Conservation (phyloP, 1,140 invertebrate species). For the Drosophila orena region DNA sequence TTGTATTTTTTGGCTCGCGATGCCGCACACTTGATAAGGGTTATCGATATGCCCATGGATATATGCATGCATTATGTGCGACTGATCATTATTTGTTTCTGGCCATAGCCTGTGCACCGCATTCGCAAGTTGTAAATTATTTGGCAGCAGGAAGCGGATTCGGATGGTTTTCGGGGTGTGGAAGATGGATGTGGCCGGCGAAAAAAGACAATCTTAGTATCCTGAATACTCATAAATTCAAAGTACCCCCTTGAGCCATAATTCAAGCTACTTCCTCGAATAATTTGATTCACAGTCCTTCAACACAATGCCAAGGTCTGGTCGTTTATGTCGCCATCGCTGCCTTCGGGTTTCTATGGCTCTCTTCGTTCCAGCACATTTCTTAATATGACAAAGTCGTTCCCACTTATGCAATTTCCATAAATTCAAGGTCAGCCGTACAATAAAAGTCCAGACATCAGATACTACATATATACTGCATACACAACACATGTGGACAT, state of each 20-base stretch:
- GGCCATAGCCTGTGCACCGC: neutral
- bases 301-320: constrained; percentile 64
- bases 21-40: constrained; percentile 72
- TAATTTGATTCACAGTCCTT: constrained; percentile 39
- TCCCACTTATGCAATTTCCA: constrained; percentile 80
- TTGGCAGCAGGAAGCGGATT: constrained; percentile 26
- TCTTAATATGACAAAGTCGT: constrained; percentile 78
- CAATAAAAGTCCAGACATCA: constrained; percentile 76
- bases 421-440: constrained; percentile 77
- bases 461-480: constrained; percentile 36
- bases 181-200: constrained; percentile 1
- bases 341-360: constrained; percentile 14
- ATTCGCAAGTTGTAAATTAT: constrained; percentile 53
- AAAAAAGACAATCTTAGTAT: constrained; percentile 12
- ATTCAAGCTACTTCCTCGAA: constrained; percentile 15
- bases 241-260: constrained; percentile 9
- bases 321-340: constrained; percentile 11
- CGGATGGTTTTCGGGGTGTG: neutral
- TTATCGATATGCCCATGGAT: constrained; percentile 58
- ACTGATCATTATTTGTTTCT: constrained; percentile 22
- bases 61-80: constrained; percentile 23
- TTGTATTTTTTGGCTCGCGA: constrained; percentile 59
- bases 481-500: constrained; percentile 14
- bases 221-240: constrained; percentile 6
- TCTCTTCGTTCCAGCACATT: constrained; percentile 24